phyloP scores from a whole-genome alignment of 2,797 vertebrate genomes.

The Momotus momota region DNA sequence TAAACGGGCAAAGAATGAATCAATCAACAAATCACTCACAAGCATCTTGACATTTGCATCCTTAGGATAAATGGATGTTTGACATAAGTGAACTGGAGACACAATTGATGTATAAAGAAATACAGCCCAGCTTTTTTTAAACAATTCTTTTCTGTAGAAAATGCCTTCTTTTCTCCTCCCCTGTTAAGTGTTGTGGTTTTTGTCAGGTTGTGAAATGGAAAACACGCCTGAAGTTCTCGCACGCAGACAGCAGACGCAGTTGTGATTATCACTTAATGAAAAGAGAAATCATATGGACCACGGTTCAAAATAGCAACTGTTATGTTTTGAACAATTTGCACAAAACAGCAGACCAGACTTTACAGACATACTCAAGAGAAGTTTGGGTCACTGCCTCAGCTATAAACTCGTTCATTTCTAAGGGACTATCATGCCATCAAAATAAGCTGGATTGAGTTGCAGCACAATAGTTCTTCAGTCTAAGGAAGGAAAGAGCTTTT shows the following conservation, averaged over 20 bases:
- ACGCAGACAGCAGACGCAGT: constrained; percentile 28
- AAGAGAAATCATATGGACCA: constrained; percentile 49
- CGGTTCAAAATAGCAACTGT: constrained; percentile 35
- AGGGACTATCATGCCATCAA: neutral
- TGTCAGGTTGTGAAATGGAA: constrained; percentile 49
- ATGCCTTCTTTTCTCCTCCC: neutral
- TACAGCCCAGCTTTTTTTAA: neutral
- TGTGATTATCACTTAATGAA: constrained; percentile 61
- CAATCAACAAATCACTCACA: neutral
- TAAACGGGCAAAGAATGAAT: neutral
- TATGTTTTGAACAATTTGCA: constrained; percentile 47
- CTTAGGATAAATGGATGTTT: neutral
- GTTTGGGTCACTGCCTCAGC: constrained; percentile 24
- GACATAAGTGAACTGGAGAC: constrained; percentile 15
- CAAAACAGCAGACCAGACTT: constrained; percentile 14
- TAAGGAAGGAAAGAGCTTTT: neutral
- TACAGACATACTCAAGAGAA: neutral
- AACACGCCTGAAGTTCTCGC: constrained; percentile 15
- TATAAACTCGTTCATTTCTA: neutral
- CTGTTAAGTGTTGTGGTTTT: constrained; percentile 8
- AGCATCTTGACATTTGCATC: neutral
- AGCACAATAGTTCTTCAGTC: neutral
- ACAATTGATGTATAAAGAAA: neutral
- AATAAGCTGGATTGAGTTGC: neutral
- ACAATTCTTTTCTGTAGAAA: constrained; percentile 2